Conservation (phyloP, 2,888 invertebrate species). For the Philereme transversata region DNA sequence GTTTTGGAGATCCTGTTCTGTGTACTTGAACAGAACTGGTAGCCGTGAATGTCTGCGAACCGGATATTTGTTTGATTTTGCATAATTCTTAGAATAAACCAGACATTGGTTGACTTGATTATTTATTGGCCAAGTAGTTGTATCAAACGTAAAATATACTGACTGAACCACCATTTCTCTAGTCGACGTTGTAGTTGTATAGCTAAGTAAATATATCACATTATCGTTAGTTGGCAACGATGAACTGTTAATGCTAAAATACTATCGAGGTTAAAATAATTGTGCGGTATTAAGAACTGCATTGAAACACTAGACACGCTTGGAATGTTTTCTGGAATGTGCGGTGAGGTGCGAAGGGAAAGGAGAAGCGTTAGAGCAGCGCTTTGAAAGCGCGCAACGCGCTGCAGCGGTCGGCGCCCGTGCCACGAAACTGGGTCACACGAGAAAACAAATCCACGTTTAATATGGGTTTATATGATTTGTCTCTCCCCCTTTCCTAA, state of each 20-base stretch:
- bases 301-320: conserved; percentile 28
- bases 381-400: conserved; percentile 46
- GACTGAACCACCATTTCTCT: conserved; percentile 7
- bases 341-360: conserved; percentile 29
- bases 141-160: conserved; percentile 7
- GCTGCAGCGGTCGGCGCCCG: conserved; percentile 45
- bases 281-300: conserved; percentile 33
- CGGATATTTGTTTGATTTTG: conserved; percentile 32
- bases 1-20: conserved; percentile 42
- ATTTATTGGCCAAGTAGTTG: conserved; percentile 14
- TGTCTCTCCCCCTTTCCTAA: conserved; percentile 8
- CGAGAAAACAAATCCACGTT: conserved; percentile 44
- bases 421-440: conserved; percentile 59
- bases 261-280: conserved; percentile 36
- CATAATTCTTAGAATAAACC: conserved; percentile 31
- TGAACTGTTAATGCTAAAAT: conserved; percentile 25
- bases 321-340: conserved; percentile 28
- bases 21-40: conserved; percentile 35
- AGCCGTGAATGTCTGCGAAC: conserved; percentile 23
- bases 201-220: no score
- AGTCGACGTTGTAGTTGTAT: conserved; percentile 16
- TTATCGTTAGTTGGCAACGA: conserved; percentile 30
- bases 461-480: conserved; percentile 22
- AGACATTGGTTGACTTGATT: conserved; percentile 17
- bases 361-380: conserved; percentile 33